A percentile compares a stretch with the other conserved stretches of the same genome.
These are phyloP conservation scores for Phragmatobia fuliginosa DNA, from an alignment of 2,888 invertebrate genomes.

Conservation along the genomic window DNA sequence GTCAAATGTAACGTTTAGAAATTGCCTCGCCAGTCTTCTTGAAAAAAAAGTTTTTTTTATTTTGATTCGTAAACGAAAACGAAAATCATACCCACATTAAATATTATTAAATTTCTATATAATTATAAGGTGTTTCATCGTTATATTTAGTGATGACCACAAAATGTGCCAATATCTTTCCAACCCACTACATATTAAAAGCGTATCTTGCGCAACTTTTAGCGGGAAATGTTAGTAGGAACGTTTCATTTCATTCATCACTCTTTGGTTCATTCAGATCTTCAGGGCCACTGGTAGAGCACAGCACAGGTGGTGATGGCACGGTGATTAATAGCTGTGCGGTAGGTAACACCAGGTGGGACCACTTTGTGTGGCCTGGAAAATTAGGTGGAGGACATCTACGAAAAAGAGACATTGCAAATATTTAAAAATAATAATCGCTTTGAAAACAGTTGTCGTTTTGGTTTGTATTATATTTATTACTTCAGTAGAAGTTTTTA, in stretches of 20 bases:
- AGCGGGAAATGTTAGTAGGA: slow-evolving; percentile 53
- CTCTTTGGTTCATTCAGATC: slow-evolving; percentile 51
- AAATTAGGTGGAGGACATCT: slow-evolving; percentile 1
- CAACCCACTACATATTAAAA: slow-evolving; percentile 33
- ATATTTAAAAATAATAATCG: not conserved
- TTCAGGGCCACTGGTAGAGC: slow-evolving; percentile 22
- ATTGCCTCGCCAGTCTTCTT: no score
- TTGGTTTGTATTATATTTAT: not conserved
- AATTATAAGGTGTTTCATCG: not conserved
- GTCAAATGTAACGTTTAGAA: no score
- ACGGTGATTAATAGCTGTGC: slow-evolving; percentile 23
- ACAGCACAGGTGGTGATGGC: slow-evolving; percentile 21
- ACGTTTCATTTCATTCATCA: slow-evolving; percentile 64
- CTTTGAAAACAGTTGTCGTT: not conserved
- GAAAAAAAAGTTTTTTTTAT: no score
- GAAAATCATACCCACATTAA: no score
- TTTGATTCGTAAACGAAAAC: no score
- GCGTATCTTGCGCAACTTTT: slow-evolving; percentile 57
- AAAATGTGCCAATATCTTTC: slow-evolving; percentile 24
- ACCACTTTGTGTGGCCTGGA: not conserved
- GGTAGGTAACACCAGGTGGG: slow-evolving; percentile 16
- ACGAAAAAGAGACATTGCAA: not conserved
- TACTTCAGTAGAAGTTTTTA: not conserved
- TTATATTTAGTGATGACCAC: not conserved
- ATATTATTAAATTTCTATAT: no score